These are phyloP conservation scores for Macrophya annulata DNA, from an alignment of 2,888 invertebrate species.

Conservation along the genomic window DNA sequence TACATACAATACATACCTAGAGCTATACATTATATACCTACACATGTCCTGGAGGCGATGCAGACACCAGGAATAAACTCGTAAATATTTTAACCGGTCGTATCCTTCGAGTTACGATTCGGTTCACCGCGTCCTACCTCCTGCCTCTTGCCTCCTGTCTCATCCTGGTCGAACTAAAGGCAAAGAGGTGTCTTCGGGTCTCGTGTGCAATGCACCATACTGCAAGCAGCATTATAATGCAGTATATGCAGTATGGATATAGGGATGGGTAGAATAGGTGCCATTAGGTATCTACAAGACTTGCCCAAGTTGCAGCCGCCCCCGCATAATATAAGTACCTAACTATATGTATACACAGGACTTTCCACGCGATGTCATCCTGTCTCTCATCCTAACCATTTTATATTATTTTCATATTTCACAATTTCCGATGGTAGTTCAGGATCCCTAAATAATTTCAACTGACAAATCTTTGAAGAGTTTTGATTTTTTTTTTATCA, in stretches of 20 bases:
- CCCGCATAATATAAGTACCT: background rate
- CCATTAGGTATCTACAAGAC: background rate
- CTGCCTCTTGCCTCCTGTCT: background rate
- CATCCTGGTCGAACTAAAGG: background rate
- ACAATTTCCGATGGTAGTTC: no score
- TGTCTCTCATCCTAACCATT: no score
- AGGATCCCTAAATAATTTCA: no score
- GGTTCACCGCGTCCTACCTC: conserved; percentile 21
- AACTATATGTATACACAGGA: background rate
- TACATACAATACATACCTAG: no score
- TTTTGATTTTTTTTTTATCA: no score
- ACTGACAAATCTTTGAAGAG: no score
- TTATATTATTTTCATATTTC: no score
- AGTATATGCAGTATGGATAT: background rate
- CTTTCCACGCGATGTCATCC: no score
- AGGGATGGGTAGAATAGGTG: background rate
- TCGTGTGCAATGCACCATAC: conserved; percentile 24
- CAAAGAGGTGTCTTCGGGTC: conserved; percentile 14
- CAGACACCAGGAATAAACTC: conserved; percentile 8
- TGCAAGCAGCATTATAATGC: conserved; percentile 27
- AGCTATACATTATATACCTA: no score
- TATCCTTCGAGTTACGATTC: conserved; percentile 46
- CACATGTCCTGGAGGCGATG: background rate
- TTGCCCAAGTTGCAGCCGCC: background rate
- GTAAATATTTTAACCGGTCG: conserved; percentile 40